Percentiles rank a stretch among this genome's conserved stretches.
phyloP scores from a whole-genome alignment of 2,797 vertebrate species.

The Nannoperca australis region DNA sequence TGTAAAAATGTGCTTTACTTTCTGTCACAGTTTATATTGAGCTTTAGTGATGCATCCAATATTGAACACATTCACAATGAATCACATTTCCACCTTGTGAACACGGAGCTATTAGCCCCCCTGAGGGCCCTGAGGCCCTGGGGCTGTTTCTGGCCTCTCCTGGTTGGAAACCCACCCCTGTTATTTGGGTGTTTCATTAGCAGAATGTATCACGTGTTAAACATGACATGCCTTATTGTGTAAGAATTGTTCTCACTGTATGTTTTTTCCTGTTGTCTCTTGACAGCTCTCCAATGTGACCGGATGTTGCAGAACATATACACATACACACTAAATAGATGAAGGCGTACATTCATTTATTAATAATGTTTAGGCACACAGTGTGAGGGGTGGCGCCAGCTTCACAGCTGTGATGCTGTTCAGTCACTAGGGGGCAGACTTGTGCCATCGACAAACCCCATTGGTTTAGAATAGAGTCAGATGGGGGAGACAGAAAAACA shows the following conservation, averaged over 20 bases:
- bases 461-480: slow-evolving; percentile 8
- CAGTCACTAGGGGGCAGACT: slow-evolving; percentile 77
- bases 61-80: background rate
- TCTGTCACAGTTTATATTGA: background rate
- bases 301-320: slow-evolving; percentile 4
- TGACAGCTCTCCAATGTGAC: slow-evolving; percentile 6
- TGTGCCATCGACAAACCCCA: slow-evolving; percentile 35
- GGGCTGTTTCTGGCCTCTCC: background rate
- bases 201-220: background rate
- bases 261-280: slow-evolving; percentile 2
- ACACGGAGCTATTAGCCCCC: background rate
- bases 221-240: background rate
- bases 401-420: background rate
- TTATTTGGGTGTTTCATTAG: slow-evolving; percentile 4
- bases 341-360: slow-evolving; percentile 27
- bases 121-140: background rate
- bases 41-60: background rate
- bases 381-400: background rate
- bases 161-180: background rate
- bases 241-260: background rate
- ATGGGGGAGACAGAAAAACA: slow-evolving; percentile 52
- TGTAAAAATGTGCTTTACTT: background rate
- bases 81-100: background rate
- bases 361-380: background rate
- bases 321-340: slow-evolving; percentile 12